Evolutionary conservation across 2,797 vertebrate species (phyloP).

Genomic region (Chrysocyon brachyurus): DNA sequence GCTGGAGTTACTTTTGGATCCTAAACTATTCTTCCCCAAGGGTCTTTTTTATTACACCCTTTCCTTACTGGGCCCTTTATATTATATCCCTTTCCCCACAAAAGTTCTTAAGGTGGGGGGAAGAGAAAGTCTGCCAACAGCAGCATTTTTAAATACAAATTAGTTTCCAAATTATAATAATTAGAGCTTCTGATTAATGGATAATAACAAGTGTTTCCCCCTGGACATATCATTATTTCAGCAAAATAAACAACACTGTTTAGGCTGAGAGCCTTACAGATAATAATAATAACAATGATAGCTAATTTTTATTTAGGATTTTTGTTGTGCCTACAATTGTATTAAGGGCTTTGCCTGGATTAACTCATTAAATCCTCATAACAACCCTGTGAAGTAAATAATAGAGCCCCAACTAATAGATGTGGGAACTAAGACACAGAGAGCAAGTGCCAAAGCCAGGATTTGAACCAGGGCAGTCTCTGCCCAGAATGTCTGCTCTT

Average conservation of each 20-base stretch:
- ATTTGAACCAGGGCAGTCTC: background rate
- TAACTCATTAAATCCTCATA: background rate
- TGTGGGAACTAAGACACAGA: background rate
- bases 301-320: slow-evolving; percentile 3
- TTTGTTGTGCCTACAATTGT: background rate
- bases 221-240: background rate
- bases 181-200: background rate
- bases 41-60: background rate
- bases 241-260: background rate
- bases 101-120: background rate
- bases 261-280: background rate
- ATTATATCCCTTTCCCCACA: background rate
- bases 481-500: background rate
- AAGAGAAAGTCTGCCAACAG: background rate
- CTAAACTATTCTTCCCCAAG: background rate
- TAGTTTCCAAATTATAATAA: background rate
- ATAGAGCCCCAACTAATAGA: background rate
- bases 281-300: background rate
- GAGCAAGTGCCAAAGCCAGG: background rate
- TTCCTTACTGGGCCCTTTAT: slow-evolving; percentile 5
- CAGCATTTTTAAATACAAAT: slow-evolving; percentile 58
- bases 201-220: slow-evolving; percentile 4
- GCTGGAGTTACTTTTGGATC: background rate
- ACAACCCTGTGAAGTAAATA: background rate
- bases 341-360: background rate